Evolutionary conservation across 2,797 vertebrate genomes (phyloP).

Genomic region (Chrosomus eos): DNA sequence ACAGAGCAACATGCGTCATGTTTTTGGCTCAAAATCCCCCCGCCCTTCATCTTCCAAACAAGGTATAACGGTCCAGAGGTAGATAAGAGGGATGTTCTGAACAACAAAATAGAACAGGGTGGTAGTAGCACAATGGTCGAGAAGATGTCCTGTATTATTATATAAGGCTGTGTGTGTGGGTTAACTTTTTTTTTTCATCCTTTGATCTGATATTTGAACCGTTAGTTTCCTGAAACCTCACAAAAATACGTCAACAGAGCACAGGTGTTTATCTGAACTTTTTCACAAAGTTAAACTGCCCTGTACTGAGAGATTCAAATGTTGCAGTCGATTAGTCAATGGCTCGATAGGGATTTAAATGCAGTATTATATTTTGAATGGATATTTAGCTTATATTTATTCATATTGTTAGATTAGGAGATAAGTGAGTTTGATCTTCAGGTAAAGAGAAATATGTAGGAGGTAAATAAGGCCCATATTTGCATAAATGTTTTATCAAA

Average conservation of each 20-base stretch:
- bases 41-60: conserved; percentile 32
- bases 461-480: not conserved
- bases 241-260: not conserved
- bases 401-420: not conserved
- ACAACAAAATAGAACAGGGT: not conserved
- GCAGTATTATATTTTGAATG: not conserved
- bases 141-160: not conserved
- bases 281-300: conserved; percentile 2
- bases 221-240: not conserved
- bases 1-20: conserved; percentile 66
- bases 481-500: not conserved
- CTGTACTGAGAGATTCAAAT: not conserved
- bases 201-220: not conserved
- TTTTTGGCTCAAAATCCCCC: not conserved
- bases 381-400: not conserved
- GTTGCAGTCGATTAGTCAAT: not conserved
- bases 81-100: not conserved
- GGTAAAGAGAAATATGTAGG: not conserved
- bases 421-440: not conserved
- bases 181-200: not conserved
- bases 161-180: not conserved
- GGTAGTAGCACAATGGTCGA: not conserved
- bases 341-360: not conserved
- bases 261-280: conserved; percentile 38
- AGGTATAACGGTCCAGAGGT: conserved; percentile 28